Base-by-base conservation (phyloP, 2,888 invertebrate species). In the Drosophila colorata region DNA sequence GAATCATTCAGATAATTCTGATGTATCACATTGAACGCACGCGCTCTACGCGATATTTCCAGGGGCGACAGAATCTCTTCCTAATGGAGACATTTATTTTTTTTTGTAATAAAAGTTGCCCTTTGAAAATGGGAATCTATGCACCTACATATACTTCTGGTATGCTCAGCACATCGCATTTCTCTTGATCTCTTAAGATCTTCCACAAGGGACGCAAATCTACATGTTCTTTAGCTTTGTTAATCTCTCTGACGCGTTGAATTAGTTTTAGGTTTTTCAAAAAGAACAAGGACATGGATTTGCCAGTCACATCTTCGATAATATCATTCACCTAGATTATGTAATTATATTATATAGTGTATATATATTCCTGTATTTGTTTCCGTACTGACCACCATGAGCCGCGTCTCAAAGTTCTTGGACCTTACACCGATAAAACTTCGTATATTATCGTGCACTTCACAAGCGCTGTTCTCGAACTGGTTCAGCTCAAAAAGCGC, bases 1-100 rank as follows among this genome's bases (percentile, higher is more conserved):
- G 87, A 88, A 48, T 87, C 87, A n/a, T 90, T 84, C 49, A 91
- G 74, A 61, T 92, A 92, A 0, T 88, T 90, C 67, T 91, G 91
- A 69, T 90, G 87, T 40, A 90, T 87, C 0, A 90, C 85, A 40
- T 87, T 80, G 13, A 87, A 91, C 2, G 84, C 88, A 2, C 87
- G 85, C 14, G 78, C 78, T 0, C 91, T 78, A 4, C 91, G 86
- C 0, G 87, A 83, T 18, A 87, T 44, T 69, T 91, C 91, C 25
- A 89, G 74, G 0, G 92, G 91, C 0, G 90, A 85, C 2, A 91
- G 52, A 13, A 88, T 11, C 48, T 80, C 44, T 69, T 88, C 88
- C 83, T 91, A 43, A 0, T 61, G 7, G n/a, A 6, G 3, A 5
- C 13, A 9, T n/a, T n/a, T n/a, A 31, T 13, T 13, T 48, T 2